Conservation (phyloP, 2,797 vertebrate species). For the Bovichtus diacanthus region DNA sequence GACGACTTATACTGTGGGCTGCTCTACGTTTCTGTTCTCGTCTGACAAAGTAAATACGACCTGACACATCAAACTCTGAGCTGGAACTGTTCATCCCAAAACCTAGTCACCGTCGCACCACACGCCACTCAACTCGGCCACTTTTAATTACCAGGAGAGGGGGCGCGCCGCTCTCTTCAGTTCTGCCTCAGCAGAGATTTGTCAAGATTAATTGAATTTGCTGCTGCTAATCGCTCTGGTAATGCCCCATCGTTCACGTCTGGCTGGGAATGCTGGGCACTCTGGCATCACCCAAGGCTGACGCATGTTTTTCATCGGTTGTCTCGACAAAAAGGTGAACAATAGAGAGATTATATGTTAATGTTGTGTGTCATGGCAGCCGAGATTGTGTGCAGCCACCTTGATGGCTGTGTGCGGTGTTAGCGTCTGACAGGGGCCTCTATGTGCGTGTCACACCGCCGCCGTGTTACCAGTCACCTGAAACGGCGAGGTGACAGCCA, state of each 20-base stretch:
- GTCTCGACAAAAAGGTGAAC: constrained; percentile 62
- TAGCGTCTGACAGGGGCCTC: constrained; percentile 65
- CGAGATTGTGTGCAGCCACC: constrained; percentile 48
- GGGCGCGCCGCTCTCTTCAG: constrained; percentile 70
- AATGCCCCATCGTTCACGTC: constrained; percentile 82
- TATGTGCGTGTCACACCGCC: constrained; percentile 63
- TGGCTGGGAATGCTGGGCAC: constrained; percentile 68
- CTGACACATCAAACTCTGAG: constrained; percentile 75
- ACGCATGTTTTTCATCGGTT: constrained; percentile 57
- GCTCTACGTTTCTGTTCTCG: constrained; percentile 57
- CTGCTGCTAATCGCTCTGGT: constrained; percentile 82
- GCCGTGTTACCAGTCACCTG: constrained; percentile 80
- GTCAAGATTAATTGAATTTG: constrained; percentile 89
- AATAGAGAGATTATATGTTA: constrained; percentile 58
- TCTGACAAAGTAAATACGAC: constrained; percentile 75
- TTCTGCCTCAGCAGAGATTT: constrained; percentile 87
- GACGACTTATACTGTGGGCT: constrained; percentile 22
- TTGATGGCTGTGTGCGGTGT: constrained; percentile 56
- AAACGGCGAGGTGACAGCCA: constrained; percentile 77
- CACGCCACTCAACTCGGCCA: constrained; percentile 78
- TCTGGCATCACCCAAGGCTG: constrained; percentile 64
- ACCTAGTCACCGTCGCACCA: constrained; percentile 71
- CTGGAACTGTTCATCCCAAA: constrained; percentile 73
- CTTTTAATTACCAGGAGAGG: constrained; percentile 86
- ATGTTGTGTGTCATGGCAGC: constrained; percentile 54